phyloP scores from a whole-genome alignment of 1,140 invertebrate species.

The Uloborus diversus region DNA sequence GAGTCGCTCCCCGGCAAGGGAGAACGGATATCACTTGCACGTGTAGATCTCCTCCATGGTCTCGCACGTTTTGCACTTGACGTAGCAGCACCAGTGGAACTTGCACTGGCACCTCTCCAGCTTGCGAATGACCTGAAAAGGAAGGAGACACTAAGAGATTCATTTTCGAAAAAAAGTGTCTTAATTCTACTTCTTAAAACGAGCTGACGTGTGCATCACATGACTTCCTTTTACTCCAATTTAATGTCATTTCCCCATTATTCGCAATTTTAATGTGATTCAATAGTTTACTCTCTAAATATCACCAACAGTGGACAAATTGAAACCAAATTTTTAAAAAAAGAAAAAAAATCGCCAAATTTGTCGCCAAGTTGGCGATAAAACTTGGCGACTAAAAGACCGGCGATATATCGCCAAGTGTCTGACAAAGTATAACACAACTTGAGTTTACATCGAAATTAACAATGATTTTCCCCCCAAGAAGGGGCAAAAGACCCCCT shows the following conservation, averaged over 20 bases:
- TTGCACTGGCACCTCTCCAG: conserved; percentile 71
- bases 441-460: no score
- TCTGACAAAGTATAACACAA: no score
- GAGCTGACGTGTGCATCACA: no score
- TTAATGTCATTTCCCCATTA: background rate
- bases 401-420: no score
- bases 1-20: background rate
- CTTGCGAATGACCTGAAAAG: conserved; percentile 57
- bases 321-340: no score
- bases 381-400: no score
- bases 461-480: no score
- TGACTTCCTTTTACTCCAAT: background rate
- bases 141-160: background rate
- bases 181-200: background rate
- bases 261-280: background rate
- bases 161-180: background rate
- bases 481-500: no score
- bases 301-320: background rate
- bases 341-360: no score
- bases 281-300: background rate
- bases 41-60: conserved; percentile 70
- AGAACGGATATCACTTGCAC: conserved; percentile 68
- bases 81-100: conserved; percentile 75
- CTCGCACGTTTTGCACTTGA: conserved; percentile 73
- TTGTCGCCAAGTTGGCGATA: no score